These are phyloP conservation scores for Gastrophryne carolinensis DNA, from an alignment of 2,797 vertebrate genomes.

Conservation along the genomic window DNA sequence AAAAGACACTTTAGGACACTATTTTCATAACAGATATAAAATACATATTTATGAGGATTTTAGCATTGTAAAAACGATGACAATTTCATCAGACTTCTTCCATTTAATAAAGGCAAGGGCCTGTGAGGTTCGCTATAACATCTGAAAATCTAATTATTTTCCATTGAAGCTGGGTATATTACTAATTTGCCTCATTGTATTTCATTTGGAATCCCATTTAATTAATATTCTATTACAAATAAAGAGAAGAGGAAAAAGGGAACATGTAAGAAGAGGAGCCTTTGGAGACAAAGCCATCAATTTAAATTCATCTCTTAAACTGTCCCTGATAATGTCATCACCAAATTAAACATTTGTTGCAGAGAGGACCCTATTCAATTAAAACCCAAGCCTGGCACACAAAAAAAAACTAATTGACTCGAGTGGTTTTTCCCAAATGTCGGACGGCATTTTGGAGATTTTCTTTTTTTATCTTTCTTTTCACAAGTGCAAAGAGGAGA, in stretches of 20 bases:
- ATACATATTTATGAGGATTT: conserved; percentile 21
- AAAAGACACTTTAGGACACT: no score
- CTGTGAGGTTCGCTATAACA: conserved; percentile 55
- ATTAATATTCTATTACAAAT: conserved; percentile 57
- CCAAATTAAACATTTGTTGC: conserved; percentile 55
- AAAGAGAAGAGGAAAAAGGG: conserved; percentile 1
- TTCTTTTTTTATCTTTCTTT: not conserved
- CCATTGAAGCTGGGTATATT: conserved; percentile 56
- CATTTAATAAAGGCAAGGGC: conserved; percentile 55
- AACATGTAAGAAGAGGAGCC: not conserved
- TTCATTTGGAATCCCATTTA: conserved; percentile 59
- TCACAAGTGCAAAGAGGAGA: not conserved
- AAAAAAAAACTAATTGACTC: not conserved
- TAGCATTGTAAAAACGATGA: conserved; percentile 54
- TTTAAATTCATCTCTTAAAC: conserved; percentile 54
- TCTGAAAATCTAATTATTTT: conserved; percentile 61
- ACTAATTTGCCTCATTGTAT: conserved; percentile 55
- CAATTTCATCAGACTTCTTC: conserved; percentile 48
- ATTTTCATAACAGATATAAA: not conserved
- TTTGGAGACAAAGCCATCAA: conserved; percentile 24
- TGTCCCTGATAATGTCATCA: conserved; percentile 58
- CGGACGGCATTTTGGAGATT: not conserved
- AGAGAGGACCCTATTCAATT: conserved; percentile 22
- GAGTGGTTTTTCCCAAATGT: not conserved
- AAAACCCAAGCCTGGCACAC: not conserved